Evolutionary conservation across 1,140 invertebrate genomes (phyloP), one percentile per base, ranked within the genome.

Genomic region (Temnothorax longispinosus): DNA sequence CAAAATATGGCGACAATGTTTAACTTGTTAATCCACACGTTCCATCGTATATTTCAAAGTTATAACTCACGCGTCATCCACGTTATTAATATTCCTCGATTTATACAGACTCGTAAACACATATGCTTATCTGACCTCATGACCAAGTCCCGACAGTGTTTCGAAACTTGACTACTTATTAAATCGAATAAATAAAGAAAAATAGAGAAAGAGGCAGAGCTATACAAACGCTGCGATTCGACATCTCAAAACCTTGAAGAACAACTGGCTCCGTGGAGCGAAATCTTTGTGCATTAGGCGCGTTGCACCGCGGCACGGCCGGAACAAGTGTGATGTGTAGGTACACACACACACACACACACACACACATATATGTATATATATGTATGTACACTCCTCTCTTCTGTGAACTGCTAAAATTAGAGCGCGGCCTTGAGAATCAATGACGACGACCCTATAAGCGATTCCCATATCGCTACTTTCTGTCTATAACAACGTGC

Each of bases 251-350:
- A 75, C 69, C 76, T 88, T 82, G 47, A n/a, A 64, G 11, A 88
- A 74, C 67, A 86, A 88, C 82, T 89, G 56, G 72, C 86, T 18
- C 21, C 21, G 15, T 65, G 64, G 76, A 88, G 85, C 89, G 85
- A 71, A 62, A 85, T 85, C 67, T 90, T 87, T 52, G 69, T 87
- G 78, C 88, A 91, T 92, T 92, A 82, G 89, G 85, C 89, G 75
- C 88, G 88, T 90, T 90, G 85, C 91, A 85, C 62, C 54, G 74
- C 7, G 47, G n/a, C 85, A 78, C 65, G 32, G 60, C 52, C 41
- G 27, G 77, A 86, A 88, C 18, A 84, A 88, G 74, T 86, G 78
- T 86, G 65, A 76, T 80, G 35, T 27, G 32, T 54, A 47, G 21
- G 21, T 21, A 11, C 44, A 50, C 27, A 77, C 5, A 54, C 56